phyloP scores from a whole-genome alignment of 2,888 invertebrate genomes.

The Thysanoteuthis rhombus region DNA sequence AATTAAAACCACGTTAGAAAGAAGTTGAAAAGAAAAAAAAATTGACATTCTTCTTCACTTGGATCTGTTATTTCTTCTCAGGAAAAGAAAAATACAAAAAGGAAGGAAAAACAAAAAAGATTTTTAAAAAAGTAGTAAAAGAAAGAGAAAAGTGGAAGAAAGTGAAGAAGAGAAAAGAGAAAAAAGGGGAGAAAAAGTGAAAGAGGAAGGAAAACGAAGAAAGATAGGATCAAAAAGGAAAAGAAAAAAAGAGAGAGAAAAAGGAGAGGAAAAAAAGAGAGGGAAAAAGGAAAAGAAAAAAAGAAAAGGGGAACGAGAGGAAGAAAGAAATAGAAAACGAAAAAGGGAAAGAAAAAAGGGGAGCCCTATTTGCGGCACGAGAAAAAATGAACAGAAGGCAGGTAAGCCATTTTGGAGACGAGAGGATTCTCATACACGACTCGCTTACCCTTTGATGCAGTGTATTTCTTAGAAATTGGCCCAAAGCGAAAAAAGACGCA shows the following conservation, averaged over 20 bases:
- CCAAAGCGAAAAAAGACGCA: not conserved
- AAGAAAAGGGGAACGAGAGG: not conserved
- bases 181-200: not conserved
- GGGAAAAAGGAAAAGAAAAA: not conserved
- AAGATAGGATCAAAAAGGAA: not conserved
- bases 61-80: not conserved
- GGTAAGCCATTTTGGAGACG: not conserved
- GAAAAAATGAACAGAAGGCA: not conserved
- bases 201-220: not conserved
- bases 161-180: not conserved
- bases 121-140: not conserved
- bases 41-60: not conserved
- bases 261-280: too few species aligned
- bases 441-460: not conserved
- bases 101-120: not conserved
- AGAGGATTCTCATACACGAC: not conserved
- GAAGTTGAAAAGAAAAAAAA: too few species aligned
- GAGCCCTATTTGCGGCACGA: not conserved
- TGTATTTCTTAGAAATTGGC: not conserved
- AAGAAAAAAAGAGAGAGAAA: not conserved
- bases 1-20: not conserved
- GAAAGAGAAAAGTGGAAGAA: not conserved
- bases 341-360: not conserved
- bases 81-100: not conserved
- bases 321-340: not conserved